A percentile compares a stretch with the other conserved stretches of the same genome.
Evolutionary conservation across 2,113 vertebrate genomes (phyloP).

Genomic region (Calonectris borealis): DNA sequence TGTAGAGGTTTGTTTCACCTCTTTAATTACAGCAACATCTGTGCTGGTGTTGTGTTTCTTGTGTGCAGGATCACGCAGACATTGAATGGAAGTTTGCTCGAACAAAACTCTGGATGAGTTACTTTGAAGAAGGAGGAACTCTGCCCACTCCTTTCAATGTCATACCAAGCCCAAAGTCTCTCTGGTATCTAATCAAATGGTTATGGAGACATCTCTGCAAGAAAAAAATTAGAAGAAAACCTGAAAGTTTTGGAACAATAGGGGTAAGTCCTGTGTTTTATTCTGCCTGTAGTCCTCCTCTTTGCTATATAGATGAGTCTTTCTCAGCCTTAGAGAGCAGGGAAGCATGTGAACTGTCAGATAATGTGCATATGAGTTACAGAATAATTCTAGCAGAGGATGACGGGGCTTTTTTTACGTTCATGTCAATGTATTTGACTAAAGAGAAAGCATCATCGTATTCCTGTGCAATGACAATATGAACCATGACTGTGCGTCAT

Average conservation of each 20-base stretch:
- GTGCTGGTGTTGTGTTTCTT: conserved; percentile 19
- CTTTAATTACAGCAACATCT: neutral
- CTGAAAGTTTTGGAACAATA: conserved; percentile 88
- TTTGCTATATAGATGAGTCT: neutral
- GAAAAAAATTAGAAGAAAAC: conserved; percentile 79
- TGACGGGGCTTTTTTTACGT: neutral
- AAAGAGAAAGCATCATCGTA: neutral
- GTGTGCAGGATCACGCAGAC: conserved; percentile 92
- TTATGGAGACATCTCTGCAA: conserved; percentile 83
- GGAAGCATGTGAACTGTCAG: neutral
- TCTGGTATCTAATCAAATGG: conserved; percentile 89
- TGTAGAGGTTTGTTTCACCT: neutral
- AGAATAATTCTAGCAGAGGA: neutral
- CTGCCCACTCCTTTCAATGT: conserved; percentile 97
- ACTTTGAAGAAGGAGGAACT: conserved; percentile 98
- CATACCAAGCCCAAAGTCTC: conserved; percentile 93
- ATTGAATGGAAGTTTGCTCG: conserved; percentile 99
- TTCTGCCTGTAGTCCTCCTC: neutral
- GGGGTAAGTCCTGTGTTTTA: conserved; percentile 80
- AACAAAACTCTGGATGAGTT: conserved; percentile 99
- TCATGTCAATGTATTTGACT: neutral
- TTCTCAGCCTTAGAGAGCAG: neutral
- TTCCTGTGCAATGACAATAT: neutral
- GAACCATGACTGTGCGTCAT: neutral
- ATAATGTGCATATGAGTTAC: neutral